Evolutionary conservation across 2,113 vertebrate genomes (phyloP), one percentile per base, ranked within the genome.

Genomic region (Oreotrochilus melanogaster): DNA sequence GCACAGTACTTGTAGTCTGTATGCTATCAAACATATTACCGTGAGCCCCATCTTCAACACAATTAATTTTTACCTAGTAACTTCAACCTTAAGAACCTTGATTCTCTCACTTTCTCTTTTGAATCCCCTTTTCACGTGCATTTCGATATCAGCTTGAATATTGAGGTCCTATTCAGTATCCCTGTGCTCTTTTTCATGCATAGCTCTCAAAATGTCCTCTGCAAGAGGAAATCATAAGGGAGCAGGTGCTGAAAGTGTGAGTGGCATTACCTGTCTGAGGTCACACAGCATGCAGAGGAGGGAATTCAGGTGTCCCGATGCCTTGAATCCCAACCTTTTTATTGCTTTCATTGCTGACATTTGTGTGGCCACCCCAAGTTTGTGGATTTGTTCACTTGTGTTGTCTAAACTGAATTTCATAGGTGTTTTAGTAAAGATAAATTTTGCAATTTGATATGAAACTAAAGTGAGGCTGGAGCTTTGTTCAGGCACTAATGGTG

Each of bases 161-260:
- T 33, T 57, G 30, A 69, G 45, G 24, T 67, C 47, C 42, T 43
- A 2, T 58, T 71, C 18, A 6, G 16, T n/a, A 7, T 51, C 39
- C n/a, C 24, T n/a, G 33, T 54, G 24, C 11, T 47, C 16, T 37
- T 51, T 78, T 51, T 56, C 30, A 27, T n/a, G 18, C 27, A 4
- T 30, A 37, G 47, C 27, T 53, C n/a, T 57, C 57, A 51, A 47
- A 61, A 14, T 37, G 18, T 56, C 17, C 30, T 72, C 56, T 0
- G 2, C 1, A 0, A 7, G 45, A 64, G 42, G 71, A 67, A 62
- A 33, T n/a, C 2, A 0, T 13, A 21, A 57, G 31, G 6, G 54
- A 67, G 60, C 8, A 21, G 64, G 3, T 19, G 10, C 6, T 14
- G 33, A 58, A 14, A 42, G 7, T 35, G 15, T 0, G 2, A 79